Conservation (phyloP, 2,888 invertebrate species). For the Helobdella robusta region DNA sequence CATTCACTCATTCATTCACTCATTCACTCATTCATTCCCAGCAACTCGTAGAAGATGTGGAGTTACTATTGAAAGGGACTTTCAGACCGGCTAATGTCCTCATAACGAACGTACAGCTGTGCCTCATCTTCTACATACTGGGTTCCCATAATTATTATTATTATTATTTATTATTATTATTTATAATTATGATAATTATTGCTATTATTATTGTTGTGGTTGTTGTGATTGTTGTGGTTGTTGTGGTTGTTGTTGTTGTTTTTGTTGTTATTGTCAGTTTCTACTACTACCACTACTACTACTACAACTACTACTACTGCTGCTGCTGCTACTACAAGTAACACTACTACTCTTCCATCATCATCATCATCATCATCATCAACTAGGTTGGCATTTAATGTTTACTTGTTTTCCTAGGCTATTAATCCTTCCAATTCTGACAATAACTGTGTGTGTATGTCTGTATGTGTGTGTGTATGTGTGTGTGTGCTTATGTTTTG, state of each 20-base stretch:
- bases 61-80: conserved; percentile 22
- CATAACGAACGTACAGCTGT: conserved; percentile 48
- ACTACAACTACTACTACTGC: too few species aligned
- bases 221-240: too few species aligned
- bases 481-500: not conserved
- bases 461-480: conserved; percentile 7
- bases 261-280: too few species aligned
- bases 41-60: conserved; percentile 38
- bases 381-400: not conserved
- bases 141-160: too few species aligned
- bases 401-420: not conserved
- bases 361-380: not conserved
- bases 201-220: too few species aligned
- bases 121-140: conserved; percentile 49
- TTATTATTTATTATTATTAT: too few species aligned
- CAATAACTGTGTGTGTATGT: not conserved
- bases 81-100: conserved; percentile 46
- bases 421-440: not conserved
- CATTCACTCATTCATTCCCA: too few species aligned
- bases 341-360: not conserved
- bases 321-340: not conserved
- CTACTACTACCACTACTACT: too few species aligned
- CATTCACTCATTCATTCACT: too few species aligned
- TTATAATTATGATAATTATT: too few species aligned
- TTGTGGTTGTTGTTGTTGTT: too few species aligned